A percentile compares a stretch with the other conserved stretches of the same genome.
Conservation (phyloP, 2,797 vertebrate genomes). For the Ibycter americanus region DNA sequence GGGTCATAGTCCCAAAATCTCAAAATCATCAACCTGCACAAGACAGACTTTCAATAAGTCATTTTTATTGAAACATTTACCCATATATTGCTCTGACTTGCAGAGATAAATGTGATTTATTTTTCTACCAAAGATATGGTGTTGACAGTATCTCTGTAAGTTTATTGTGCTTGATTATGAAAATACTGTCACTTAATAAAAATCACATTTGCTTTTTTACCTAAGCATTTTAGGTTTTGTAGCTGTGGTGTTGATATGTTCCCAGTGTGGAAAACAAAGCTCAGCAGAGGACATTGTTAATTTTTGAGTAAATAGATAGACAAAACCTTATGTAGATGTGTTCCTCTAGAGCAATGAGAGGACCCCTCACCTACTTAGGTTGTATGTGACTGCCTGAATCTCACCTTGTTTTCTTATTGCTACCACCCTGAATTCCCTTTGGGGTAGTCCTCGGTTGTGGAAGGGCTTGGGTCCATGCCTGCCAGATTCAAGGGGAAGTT, state of each 20-base stretch:
- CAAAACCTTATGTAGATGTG: slow-evolving; percentile 31
- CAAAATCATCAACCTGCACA: not conserved
- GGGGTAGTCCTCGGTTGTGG: not conserved
- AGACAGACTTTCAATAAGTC: not conserved
- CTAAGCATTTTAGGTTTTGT: slow-evolving; percentile 62
- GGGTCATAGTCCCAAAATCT: not conserved
- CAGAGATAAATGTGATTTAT: not conserved
- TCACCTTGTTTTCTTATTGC: not conserved
- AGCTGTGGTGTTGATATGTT: slow-evolving; percentile 43
- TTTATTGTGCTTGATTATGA: not conserved
- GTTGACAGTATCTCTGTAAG: slow-evolving; percentile 12
- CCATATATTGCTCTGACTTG: not conserved
- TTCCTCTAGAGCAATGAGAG: not conserved
- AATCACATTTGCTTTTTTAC: slow-evolving; percentile 14
- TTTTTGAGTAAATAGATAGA: slow-evolving; percentile 48
- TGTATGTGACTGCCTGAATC: not conserved
- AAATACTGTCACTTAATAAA: slow-evolving; percentile 7
- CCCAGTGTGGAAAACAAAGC: slow-evolving; percentile 50
- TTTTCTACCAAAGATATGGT: not conserved
- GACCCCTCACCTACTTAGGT: not conserved
- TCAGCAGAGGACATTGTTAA: slow-evolving; percentile 45
- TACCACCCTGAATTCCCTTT: not conserved
- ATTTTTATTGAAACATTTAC: not conserved
- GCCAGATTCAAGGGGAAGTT: not conserved
- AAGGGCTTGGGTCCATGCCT: not conserved